Evolutionary conservation across 2,797 vertebrate genomes (phyloP).

Genomic region (Takifugu rubripes): DNA sequence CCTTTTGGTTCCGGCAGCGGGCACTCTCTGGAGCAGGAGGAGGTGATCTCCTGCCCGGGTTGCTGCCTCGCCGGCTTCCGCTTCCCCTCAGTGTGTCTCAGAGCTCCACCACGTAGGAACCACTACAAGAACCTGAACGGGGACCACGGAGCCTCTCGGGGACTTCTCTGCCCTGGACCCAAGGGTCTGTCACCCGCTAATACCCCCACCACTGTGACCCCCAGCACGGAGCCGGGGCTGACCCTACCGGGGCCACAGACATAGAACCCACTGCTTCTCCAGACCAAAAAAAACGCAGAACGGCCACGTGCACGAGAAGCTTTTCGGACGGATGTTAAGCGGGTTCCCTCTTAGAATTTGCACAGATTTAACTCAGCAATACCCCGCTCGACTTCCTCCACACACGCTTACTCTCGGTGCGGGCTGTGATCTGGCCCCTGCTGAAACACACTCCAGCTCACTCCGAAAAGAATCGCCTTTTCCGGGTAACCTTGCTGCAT

Average conservation of each 20-base stretch:
- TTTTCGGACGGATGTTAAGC: constrained; percentile 38
- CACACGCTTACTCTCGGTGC: constrained; percentile 44
- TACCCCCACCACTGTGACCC: constrained; percentile 47
- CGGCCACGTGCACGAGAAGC: constrained; percentile 13
- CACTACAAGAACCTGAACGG: constrained; percentile 90
- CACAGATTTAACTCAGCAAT: constrained; percentile 69
- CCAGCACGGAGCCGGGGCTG: constrained; percentile 74
- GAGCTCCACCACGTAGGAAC: constrained; percentile 75
- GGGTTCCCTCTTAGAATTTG: constrained; percentile 56
- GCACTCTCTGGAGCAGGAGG: constrained; percentile 77
- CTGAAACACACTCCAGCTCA: constrained; percentile 20
- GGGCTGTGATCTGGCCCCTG: background rate
- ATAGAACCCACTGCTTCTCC: constrained; percentile 46
- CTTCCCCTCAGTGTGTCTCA: constrained; percentile 85
- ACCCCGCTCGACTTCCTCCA: constrained; percentile 46
- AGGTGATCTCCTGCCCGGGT: constrained; percentile 86
- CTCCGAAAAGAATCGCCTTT: constrained; percentile 7
- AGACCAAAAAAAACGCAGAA: constrained; percentile 38
- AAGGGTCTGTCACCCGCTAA: constrained; percentile 54
- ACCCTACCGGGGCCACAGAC: constrained; percentile 82
- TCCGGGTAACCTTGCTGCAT: constrained; percentile 14
- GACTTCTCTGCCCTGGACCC: constrained; percentile 77
- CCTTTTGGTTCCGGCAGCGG: constrained; percentile 63
- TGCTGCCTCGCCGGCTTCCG: constrained; percentile 88
- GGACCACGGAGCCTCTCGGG: constrained; percentile 76